Conservation (phyloP, 1,140 invertebrate species). For the Centruroides vittatus region DNA sequence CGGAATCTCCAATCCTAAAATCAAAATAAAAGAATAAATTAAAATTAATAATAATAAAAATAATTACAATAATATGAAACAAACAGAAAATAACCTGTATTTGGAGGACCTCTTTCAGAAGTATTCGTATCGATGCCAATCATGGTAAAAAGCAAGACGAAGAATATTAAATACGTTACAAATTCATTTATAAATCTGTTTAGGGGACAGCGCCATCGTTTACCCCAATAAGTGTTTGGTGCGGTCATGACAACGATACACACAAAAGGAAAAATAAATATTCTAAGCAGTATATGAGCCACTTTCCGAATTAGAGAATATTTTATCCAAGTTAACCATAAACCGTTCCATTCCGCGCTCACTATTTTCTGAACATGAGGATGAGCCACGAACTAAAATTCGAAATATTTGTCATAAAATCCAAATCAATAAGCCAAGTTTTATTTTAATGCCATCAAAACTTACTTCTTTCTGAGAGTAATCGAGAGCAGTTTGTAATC, state of each 20-base stretch:
- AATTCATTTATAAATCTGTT: conserved; percentile 32
- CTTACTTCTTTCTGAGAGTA: conserved; percentile 48
- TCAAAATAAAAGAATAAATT: conserved; percentile 3
- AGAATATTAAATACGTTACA: conserved; percentile 43
- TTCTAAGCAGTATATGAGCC: conserved; percentile 12
- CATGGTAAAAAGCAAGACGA: conserved; percentile 40
- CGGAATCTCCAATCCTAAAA: conserved; percentile 30
- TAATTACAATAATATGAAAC: not conserved
- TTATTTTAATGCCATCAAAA: not conserved
- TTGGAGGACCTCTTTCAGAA: conserved; percentile 32
- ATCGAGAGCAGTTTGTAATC: conserved; percentile 51
- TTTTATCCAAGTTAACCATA: conserved; percentile 41
- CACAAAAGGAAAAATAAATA: conserved; percentile 2
- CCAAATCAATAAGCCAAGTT: not conserved
- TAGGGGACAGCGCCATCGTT: conserved; percentile 26
- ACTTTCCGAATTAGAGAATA: conserved; percentile 32
- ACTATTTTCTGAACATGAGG: conserved; percentile 53
- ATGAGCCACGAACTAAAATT: conserved; percentile 49
- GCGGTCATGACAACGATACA: conserved; percentile 22
- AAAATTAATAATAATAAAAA: conserved; percentile 1
- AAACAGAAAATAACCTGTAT: conserved; percentile 23
- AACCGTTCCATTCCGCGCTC: conserved; percentile 36
- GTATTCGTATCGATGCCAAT: conserved; percentile 32
- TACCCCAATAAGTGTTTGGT: conserved; percentile 38
- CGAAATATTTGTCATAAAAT: not conserved